phyloP scores from a whole-genome alignment of 1,140 invertebrate species.

The Bombus superbus region DNA sequence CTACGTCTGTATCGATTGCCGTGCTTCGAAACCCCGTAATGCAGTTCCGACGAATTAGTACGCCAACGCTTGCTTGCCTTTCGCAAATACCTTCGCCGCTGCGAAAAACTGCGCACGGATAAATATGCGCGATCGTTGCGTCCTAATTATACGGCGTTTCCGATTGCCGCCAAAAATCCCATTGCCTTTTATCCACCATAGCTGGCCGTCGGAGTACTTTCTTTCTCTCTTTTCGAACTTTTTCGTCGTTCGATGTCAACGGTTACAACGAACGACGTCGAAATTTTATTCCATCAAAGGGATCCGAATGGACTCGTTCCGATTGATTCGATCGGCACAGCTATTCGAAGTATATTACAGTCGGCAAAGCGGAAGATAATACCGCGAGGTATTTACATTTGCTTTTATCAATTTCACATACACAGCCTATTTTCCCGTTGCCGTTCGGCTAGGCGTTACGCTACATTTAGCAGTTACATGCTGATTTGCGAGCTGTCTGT shows the following conservation, averaged over 20 bases:
- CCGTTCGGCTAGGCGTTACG: slow-evolving; percentile 61
- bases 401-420: slow-evolving; percentile 71
- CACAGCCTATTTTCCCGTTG: slow-evolving; percentile 46
- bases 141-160: not conserved
- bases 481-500: slow-evolving; percentile 68
- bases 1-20: slow-evolving; percentile 47
- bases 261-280: not conserved
- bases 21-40: slow-evolving; percentile 55
- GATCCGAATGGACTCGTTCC: not conserved
- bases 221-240: no score
- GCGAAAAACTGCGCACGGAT: slow-evolving; percentile 27
- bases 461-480: slow-evolving; percentile 74
- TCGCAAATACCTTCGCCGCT: slow-evolving; percentile 47
- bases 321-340: slow-evolving; percentile 43
- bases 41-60: slow-evolving; percentile 60
- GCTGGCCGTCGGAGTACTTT: not conserved
- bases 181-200: not conserved
- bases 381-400: not conserved
- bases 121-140: slow-evolving; percentile 13
- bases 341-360: slow-evolving; percentile 8
- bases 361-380: not conserved
- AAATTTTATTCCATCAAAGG: not conserved
- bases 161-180: not conserved
- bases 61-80: slow-evolving; percentile 44
- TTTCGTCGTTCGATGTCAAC: not conserved